Conservation (phyloP, 2,113 vertebrate genomes). For the Uropsilus gracilis region DNA sequence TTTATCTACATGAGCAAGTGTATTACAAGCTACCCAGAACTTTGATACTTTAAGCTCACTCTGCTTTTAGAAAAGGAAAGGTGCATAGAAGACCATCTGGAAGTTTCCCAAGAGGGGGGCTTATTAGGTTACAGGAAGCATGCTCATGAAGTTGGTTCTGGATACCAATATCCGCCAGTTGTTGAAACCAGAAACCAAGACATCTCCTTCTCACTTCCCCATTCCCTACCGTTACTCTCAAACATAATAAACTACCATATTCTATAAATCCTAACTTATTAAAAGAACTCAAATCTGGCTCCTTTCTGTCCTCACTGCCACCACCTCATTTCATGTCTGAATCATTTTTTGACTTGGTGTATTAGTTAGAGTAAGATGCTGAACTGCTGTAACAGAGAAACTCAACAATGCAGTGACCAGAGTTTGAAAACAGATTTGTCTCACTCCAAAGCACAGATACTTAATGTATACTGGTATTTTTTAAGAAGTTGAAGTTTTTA, state of each 20-base stretch:
- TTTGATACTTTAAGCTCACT: neutral
- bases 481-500: neutral
- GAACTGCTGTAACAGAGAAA: slow-evolving; percentile 6
- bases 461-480: neutral
- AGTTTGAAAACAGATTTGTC: slow-evolving; percentile 47
- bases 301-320: neutral
- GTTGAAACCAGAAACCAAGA: neutral
- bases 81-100: neutral
- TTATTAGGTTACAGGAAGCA: neutral
- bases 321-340: neutral
- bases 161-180: neutral
- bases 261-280: neutral
- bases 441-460: slow-evolving; percentile 37
- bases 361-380: slow-evolving; percentile 6
- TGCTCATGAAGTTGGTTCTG: neutral
- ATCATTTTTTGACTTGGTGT: neutral
- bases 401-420: slow-evolving; percentile 6
- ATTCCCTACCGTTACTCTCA: neutral
- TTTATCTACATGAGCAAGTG: neutral
- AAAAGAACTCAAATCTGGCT: neutral
- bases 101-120: neutral
- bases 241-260: neutral
- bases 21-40: neutral
- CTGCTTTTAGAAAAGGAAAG: neutral
- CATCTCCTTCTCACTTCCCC: neutral